These are phyloP conservation scores for Drosophila trichaetosa DNA, from an alignment of 2,888 invertebrate genomes.

Conservation along the genomic window DNA sequence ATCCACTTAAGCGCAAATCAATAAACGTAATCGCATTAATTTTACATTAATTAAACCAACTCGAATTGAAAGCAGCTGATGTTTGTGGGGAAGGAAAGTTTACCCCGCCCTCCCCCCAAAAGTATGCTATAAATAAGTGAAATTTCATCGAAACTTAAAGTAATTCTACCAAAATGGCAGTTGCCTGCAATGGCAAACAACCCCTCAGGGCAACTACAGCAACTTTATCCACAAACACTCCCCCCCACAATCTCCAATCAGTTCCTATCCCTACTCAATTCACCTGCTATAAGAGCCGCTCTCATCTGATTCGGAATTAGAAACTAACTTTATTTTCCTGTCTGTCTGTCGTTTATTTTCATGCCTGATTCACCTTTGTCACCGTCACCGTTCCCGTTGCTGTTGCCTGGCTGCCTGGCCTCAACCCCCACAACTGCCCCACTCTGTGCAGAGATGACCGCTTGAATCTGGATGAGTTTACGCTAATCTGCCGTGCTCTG, in stretches of 20 bases:
- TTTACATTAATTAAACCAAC: constrained; percentile 60
- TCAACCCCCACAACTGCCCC: not conserved
- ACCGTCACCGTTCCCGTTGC: not conserved
- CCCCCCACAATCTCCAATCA: not conserved
- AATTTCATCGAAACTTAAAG: constrained; percentile 54
- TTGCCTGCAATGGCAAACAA: constrained; percentile 41
- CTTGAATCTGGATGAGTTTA: constrained; percentile 91
- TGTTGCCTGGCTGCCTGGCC: constrained; percentile 2
- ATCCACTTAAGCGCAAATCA: constrained; percentile 56
- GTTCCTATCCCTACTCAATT: not conserved
- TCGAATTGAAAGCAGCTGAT: constrained; percentile 56
- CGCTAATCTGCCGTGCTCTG: constrained; percentile 92
- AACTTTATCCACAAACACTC: constrained; percentile 16
- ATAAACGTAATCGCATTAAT: constrained; percentile 65
- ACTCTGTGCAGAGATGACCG: constrained; percentile 89
- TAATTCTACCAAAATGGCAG: constrained; percentile 7
- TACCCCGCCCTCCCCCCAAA: constrained; percentile 7
- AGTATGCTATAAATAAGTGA: constrained; percentile 49
- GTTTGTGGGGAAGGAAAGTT: constrained; percentile 2
- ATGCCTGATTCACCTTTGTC: constrained; percentile 58
- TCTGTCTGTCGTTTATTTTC: constrained; percentile 52
- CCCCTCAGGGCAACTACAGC: constrained; percentile 33
- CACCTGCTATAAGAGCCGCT: constrained; percentile 1
- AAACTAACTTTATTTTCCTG: constrained; percentile 60
- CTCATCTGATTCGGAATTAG: constrained; percentile 38